phyloP scores from a whole-genome alignment of 1,140 invertebrate genomes.

The Hylyphantes graminicola region DNA sequence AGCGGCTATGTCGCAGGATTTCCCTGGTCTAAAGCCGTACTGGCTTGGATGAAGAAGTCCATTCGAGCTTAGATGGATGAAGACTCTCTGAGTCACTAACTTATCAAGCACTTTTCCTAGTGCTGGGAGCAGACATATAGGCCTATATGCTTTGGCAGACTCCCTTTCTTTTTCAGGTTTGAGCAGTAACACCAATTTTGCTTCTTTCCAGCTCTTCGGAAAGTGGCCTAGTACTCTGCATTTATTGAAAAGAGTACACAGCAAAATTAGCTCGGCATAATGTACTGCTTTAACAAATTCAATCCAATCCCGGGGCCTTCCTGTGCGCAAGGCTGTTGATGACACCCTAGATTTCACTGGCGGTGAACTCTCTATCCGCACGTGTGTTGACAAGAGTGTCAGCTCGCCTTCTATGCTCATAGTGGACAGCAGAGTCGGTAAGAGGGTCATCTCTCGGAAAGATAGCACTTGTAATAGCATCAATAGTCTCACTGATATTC shows the following conservation, averaged over 20 bases:
- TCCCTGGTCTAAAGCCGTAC: neutral
- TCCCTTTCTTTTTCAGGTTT: no score
- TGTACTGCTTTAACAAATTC: neutral
- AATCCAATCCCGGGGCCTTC: neutral
- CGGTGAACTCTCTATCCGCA: neutral
- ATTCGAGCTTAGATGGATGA: neutral
- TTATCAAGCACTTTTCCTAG: conserved; percentile 36
- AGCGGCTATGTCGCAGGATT: neutral
- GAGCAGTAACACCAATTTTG: conserved; percentile 62
- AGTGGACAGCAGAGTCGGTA: no score
- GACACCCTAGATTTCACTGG: neutral
- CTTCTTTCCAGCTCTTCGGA: conserved; percentile 61
- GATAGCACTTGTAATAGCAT: no score
- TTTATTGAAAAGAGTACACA: neutral
- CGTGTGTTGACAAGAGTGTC: neutral
- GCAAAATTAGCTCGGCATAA: neutral
- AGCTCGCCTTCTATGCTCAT: no score
- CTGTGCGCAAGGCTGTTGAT: neutral
- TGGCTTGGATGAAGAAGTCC: neutral
- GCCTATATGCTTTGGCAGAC: no score
- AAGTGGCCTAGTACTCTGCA: conserved; percentile 1
- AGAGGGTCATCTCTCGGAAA: no score
- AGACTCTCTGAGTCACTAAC: neutral
- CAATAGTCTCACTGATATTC: no score
- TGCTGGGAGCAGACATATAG: conserved; percentile 61